Evolutionary conservation across 2,797 vertebrate genomes (phyloP).

Genomic region (Rhabdomys pumilio): DNA sequence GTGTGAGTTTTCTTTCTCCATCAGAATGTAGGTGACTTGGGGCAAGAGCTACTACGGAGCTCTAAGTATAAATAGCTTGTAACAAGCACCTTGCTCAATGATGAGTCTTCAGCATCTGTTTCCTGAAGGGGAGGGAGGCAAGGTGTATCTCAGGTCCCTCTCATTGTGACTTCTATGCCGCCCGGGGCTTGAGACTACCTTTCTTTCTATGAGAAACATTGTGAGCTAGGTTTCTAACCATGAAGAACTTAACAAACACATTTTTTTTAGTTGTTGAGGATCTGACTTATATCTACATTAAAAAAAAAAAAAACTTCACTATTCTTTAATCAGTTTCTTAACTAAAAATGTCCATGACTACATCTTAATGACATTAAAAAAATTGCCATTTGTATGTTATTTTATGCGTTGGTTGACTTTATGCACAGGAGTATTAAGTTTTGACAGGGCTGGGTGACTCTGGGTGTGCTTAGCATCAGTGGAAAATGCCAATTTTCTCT

Average conservation of each 20-base stretch:
- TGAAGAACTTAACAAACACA: neutral
- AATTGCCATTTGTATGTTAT: neutral
- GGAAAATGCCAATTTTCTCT: neutral
- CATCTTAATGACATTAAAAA: conserved; percentile 9
- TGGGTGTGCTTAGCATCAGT: neutral
- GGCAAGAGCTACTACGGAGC: neutral
- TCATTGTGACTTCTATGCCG: neutral
- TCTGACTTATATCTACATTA: neutral
- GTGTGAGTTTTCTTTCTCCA: neutral
- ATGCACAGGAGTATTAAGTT: neutral
- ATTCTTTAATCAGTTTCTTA: neutral
- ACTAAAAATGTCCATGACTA: neutral
- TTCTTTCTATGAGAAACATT: neutral
- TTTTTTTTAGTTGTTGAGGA: neutral
- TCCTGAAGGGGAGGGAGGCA: neutral
- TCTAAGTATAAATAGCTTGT: neutral
- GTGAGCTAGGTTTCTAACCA: neutral
- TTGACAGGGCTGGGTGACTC: neutral
- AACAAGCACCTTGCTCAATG: neutral
- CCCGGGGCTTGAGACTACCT: neutral
- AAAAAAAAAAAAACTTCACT: neutral
- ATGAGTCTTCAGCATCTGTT: neutral
- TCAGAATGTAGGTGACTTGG: neutral
- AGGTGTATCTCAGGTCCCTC: neutral
- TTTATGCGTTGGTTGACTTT: neutral